Evolutionary conservation across 2,888 invertebrate genomes (phyloP).

Genomic region (Eutolmus rufibarbis): DNA sequence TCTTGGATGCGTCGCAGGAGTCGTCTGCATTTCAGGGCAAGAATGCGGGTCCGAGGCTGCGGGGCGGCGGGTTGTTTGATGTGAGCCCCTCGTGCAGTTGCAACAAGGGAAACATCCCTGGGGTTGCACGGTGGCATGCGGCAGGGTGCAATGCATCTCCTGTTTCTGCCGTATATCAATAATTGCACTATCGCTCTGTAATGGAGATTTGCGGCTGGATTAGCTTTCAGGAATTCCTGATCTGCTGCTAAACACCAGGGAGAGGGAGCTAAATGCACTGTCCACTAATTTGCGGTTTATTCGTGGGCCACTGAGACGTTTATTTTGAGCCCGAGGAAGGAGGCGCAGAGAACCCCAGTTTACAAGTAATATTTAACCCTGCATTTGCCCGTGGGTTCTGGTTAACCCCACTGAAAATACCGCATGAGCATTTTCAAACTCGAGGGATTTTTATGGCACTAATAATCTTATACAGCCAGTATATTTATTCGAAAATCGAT

Average conservation of each 20-base stretch:
- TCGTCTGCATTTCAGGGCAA: background rate
- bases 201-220: constrained; percentile 35
- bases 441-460: too few species aligned
- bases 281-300: background rate
- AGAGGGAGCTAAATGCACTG: background rate
- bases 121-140: background rate
- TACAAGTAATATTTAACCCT: background rate
- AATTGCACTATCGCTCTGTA: constrained; percentile 3
- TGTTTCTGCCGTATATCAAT: background rate
- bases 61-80: background rate
- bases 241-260: background rate
- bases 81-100: background rate
- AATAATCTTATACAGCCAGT: too few species aligned
- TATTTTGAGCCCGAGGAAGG: background rate
- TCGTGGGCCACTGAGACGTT: background rate
- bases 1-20: background rate
- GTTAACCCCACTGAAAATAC: background rate
- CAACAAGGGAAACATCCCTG: background rate
- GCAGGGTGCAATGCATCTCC: background rate
- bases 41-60: background rate
- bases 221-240: constrained; percentile 7
- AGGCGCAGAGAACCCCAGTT: background rate
- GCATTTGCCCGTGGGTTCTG: background rate
- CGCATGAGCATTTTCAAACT: background rate
- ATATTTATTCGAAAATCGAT: too few species aligned